phyloP scores from a whole-genome alignment of 2,113 vertebrate species.

The Cepphus grylle region DNA sequence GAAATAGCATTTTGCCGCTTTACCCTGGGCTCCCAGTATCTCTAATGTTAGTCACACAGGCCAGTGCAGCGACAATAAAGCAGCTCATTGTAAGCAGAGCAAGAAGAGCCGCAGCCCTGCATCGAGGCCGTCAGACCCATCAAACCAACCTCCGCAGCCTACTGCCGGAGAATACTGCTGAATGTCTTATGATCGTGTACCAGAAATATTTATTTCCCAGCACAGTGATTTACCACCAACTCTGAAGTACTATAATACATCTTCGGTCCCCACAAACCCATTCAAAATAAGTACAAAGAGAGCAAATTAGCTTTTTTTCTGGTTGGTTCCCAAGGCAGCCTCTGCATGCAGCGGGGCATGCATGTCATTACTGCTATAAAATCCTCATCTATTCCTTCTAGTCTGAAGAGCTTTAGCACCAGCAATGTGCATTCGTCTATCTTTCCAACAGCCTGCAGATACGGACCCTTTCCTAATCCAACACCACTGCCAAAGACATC shows the following conservation, averaged over 20 bases:
- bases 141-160: not conserved
- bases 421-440: not conserved
- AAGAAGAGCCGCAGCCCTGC: not conserved
- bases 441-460: not conserved
- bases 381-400: not conserved
- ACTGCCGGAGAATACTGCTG: rapidly evolving
- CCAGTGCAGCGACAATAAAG: not conserved
- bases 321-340: slow-evolving; percentile 26
- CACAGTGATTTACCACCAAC: not conserved
- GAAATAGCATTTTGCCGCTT: not conserved
- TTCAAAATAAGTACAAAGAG: not conserved
- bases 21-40: not conserved
- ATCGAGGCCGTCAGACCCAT: rapidly evolving
- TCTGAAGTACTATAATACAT: not conserved
- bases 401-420: not conserved
- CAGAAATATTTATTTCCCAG: not conserved
- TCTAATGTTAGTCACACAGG: not conserved
- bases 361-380: slow-evolving; percentile 1
- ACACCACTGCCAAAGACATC: not conserved
- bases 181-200: not conserved
- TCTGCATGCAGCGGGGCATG: not conserved
- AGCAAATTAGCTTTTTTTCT: not conserved
- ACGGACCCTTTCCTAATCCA: not conserved
- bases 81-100: not conserved
- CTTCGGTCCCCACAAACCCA: not conserved